phyloP scores from a whole-genome alignment of 2,797 vertebrate genomes.

The Zenarchopterus dispar region DNA sequence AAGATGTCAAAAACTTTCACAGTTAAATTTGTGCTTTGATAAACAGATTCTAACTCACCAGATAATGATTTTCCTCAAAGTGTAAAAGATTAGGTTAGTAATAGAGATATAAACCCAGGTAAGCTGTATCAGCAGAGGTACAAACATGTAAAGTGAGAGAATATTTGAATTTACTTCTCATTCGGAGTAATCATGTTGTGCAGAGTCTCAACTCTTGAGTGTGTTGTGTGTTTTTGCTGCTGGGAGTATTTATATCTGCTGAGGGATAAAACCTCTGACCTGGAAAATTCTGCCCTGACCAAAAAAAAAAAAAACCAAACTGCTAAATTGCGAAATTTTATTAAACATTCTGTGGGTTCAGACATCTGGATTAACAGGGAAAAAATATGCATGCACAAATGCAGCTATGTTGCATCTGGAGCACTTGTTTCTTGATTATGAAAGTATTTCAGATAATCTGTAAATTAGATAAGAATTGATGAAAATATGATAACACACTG shows the following conservation, averaged over 20 bases:
- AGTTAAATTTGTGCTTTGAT: too few relatives aligned
- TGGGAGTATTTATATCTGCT: conserved; percentile 50
- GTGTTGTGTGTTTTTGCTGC: neutral
- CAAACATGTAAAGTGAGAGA: neutral
- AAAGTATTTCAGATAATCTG: neutral
- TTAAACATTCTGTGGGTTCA: neutral
- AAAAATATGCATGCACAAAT: neutral
- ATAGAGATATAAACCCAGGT: too few relatives aligned
- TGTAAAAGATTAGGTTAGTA: too few relatives aligned
- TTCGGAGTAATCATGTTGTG: conserved; percentile 12
- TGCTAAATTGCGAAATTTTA: neutral
- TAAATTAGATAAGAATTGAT: neutral
- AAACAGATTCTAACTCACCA: too few relatives aligned
- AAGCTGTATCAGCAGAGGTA: neutral
- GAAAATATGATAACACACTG: neutral
- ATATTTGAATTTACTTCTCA: conserved; percentile 56
- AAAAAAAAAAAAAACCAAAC: neutral
- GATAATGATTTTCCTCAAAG: too few relatives aligned
- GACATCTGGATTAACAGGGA: neutral
- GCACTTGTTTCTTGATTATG: too few relatives aligned
- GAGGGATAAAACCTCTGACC: neutral
- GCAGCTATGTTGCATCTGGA: too few relatives aligned
- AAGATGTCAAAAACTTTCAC: too few relatives aligned
- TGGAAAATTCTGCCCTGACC: conserved; percentile 23
- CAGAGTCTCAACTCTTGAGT: neutral